Conservation (phyloP, 2,797 vertebrate species). For the Esox masquinongy region DNA sequence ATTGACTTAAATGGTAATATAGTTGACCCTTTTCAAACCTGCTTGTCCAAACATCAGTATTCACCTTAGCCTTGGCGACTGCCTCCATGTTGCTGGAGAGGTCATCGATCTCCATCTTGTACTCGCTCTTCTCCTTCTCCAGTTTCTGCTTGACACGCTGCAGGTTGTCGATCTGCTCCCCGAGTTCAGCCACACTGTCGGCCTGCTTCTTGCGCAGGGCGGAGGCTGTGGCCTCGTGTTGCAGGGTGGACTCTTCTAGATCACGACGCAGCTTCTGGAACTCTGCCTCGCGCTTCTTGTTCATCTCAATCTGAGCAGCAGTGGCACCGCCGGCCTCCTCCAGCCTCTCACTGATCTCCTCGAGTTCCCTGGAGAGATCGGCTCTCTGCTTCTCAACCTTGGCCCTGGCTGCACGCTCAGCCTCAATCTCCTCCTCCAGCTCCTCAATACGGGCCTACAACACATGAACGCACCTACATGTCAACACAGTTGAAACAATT, state of each 20-base stretch:
- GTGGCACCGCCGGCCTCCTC: slow-evolving; percentile 7
- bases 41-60: background rate
- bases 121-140: slow-evolving; percentile 4
- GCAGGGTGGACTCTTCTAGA: slow-evolving; percentile 12
- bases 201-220: background rate
- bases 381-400: too few relatives aligned
- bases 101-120: slow-evolving; percentile 4
- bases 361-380: background rate
- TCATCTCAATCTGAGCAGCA: slow-evolving; percentile 14
- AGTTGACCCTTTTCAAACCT: too few relatives aligned
- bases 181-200: too few relatives aligned
- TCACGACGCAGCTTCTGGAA: slow-evolving; percentile 15
- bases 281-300: slow-evolving; percentile 10
- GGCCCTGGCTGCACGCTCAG: slow-evolving; percentile 67
- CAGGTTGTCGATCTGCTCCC: background rate
- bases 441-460: background rate
- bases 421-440: slow-evolving; percentile 70
- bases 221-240: background rate
- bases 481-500: too few relatives aligned
- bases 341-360: slow-evolving; percentile 2
- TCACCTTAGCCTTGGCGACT: background rate
- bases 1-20: too few relatives aligned
- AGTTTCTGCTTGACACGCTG: background rate
- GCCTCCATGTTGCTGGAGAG: background rate
- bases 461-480: background rate